These are phyloP conservation scores for Sarcoramphus papa DNA, from an alignment of 2,797 vertebrate genomes.

Conservation along the genomic window DNA sequence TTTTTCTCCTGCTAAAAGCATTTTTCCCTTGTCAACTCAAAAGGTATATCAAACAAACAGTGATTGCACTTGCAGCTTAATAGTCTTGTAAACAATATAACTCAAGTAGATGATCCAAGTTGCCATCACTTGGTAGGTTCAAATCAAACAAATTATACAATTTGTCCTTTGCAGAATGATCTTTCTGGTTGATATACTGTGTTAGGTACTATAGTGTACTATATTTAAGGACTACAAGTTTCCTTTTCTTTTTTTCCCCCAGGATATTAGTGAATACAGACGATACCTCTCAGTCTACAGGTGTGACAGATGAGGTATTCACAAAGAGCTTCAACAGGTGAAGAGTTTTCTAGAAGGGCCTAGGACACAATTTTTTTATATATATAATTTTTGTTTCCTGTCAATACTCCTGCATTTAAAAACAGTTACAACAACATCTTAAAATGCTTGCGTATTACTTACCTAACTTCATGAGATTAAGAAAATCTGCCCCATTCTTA, in stretches of 20 bases:
- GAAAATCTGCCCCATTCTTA: neutral
- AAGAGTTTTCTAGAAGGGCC: neutral
- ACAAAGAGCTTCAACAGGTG: neutral
- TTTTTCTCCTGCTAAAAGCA: neutral
- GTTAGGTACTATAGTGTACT: neutral
- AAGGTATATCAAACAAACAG: neutral
- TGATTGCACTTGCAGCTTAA: neutral
- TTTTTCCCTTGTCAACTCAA: neutral
- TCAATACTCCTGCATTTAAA: neutral
- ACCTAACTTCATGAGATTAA: neutral
- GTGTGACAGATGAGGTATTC: neutral
- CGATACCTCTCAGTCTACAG: neutral
- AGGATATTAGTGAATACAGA: neutral
- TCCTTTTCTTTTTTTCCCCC: neutral
- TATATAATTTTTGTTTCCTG: neutral
- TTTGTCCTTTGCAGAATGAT: neutral
- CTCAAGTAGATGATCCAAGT: neutral
- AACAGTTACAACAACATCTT: neutral
- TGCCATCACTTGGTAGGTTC: neutral
- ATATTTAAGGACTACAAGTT: neutral
- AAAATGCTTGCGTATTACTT: neutral
- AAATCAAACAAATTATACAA: neutral
- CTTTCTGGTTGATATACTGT: neutral
- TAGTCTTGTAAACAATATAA: conserved; percentile 2
- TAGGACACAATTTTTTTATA: neutral